Conservation (phyloP, 2,797 vertebrate species). For the Melanotaenia boesemani region DNA sequence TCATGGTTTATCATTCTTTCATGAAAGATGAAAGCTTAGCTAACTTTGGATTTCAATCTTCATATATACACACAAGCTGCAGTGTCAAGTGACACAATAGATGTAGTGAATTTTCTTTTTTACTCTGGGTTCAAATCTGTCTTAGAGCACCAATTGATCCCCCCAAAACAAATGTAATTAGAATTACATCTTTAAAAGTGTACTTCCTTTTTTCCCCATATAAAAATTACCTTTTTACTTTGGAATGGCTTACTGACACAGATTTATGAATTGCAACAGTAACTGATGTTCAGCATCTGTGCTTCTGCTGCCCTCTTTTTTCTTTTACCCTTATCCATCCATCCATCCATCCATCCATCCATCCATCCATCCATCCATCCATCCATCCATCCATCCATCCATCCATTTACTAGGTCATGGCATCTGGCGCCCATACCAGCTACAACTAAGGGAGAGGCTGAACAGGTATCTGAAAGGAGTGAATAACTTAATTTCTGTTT, state of each 20-base stretch:
- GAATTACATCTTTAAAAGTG: too few relatives aligned
- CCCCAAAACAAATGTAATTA: too few relatives aligned
- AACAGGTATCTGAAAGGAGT: neutral
- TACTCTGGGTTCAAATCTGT: neutral
- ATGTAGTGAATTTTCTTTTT: neutral
- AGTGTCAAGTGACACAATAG: neutral
- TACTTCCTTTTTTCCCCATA: too few relatives aligned
- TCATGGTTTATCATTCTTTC: constrained; percentile 18
- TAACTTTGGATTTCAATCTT: constrained; percentile 18
- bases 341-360: too few relatives aligned
- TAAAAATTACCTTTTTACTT: too few relatives aligned
- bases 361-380: too few relatives aligned
- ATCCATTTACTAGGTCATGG: too few relatives aligned
- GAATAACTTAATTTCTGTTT: neutral
- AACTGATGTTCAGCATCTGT: neutral
- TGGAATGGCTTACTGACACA: too few relatives aligned
- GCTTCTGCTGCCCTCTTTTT: neutral
- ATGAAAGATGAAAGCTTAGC: neutral
- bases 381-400: too few relatives aligned
- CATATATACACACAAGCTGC: constrained; percentile 20
- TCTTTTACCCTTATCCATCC: neutral
- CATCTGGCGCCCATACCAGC: too few relatives aligned
- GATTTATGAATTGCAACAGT: too few relatives aligned
- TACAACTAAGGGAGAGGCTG: too few relatives aligned
- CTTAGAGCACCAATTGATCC: neutral